Percentiles rank a stretch among this genome's conserved stretches.
Conservation (phyloP, 1,140 invertebrate species). For the Bombus turneri region DNA sequence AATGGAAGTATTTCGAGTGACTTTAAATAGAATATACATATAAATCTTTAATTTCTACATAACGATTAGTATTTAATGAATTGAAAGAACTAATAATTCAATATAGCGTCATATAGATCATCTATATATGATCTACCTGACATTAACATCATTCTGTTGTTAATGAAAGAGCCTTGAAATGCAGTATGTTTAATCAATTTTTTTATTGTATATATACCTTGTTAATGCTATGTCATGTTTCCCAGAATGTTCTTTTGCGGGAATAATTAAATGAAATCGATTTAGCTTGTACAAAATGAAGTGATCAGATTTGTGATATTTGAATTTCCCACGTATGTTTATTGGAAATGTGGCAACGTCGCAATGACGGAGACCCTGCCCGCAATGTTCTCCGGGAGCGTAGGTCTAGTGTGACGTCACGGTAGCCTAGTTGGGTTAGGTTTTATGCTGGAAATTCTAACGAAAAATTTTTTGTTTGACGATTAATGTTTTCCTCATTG, state of each 20-base stretch:
- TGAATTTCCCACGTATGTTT: slow-evolving; percentile 39
- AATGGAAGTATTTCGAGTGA: too few species aligned
- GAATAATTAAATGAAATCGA: background rate
- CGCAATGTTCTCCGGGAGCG: slow-evolving; percentile 51
- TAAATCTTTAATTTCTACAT: background rate
- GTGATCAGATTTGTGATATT: slow-evolving; percentile 4
- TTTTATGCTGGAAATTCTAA: slow-evolving; percentile 87
- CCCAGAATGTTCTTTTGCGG: background rate
- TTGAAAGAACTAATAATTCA: background rate
- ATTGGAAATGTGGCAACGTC: slow-evolving; percentile 27
- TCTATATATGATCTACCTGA: background rate
- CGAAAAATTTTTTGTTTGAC: slow-evolving; percentile 86
- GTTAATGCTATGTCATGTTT: too few species aligned
- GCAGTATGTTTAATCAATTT: background rate
- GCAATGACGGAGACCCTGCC: slow-evolving; percentile 50
- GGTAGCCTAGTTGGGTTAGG: slow-evolving; percentile 89
- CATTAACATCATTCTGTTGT: background rate
- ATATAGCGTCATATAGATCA: background rate
- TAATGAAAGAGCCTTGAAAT: too few species aligned
- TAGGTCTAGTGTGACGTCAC: slow-evolving; percentile 85
- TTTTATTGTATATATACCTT: background rate
- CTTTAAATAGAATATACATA: background rate
- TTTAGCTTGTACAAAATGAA: background rate
- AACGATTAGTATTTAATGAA: background rate
- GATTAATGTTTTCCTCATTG: slow-evolving; percentile 85